phyloP scores from a whole-genome alignment of 92 coral and sea anemone genomes.

The Ricordea florida region DNA sequence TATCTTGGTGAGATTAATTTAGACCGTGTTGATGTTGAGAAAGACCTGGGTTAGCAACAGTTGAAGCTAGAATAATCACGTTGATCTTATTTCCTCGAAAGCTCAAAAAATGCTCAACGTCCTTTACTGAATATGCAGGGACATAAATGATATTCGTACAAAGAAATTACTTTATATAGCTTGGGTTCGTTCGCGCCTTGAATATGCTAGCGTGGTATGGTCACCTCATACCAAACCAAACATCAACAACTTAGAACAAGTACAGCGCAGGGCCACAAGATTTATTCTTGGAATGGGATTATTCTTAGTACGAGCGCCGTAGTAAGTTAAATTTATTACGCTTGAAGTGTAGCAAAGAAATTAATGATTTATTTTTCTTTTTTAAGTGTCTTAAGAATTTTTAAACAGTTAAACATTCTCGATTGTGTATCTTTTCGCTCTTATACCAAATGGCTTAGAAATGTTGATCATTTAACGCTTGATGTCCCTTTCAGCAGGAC shows the following conservation, averaged over 20 bases:
- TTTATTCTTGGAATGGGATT: constrained; percentile 17
- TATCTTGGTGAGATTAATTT: constrained; percentile 17
- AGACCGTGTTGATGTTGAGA: constrained; percentile 37
- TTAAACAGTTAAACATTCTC: too few species aligned
- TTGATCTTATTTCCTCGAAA: constrained; percentile 3
- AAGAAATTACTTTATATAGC: constrained; percentile 27
- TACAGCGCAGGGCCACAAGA: constrained; percentile 24
- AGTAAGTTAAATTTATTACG: constrained; percentile 5
- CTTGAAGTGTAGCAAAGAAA: too few species aligned
- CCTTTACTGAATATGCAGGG: constrained; percentile 23
- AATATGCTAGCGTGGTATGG: constrained; percentile 36
- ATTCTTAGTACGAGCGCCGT: constrained; percentile 21
- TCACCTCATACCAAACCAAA: constrained; percentile 24
- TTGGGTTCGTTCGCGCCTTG: constrained; percentile 40
- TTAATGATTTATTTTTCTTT: too few species aligned
- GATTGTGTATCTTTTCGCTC: too few species aligned
- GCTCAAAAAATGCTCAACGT: constrained; percentile 24
- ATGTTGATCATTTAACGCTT: too few species aligned
- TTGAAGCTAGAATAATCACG: constrained; percentile 36
- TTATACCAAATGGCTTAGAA: too few species aligned
- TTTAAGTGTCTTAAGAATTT: too few species aligned
- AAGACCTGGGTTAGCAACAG: constrained; percentile 34
- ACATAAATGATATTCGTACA: background rate
- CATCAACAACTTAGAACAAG: constrained; percentile 10
- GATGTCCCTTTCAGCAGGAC: too few species aligned